Conservation (phyloP, 2,888 invertebrate species). For the Pheosia gnoma region DNA sequence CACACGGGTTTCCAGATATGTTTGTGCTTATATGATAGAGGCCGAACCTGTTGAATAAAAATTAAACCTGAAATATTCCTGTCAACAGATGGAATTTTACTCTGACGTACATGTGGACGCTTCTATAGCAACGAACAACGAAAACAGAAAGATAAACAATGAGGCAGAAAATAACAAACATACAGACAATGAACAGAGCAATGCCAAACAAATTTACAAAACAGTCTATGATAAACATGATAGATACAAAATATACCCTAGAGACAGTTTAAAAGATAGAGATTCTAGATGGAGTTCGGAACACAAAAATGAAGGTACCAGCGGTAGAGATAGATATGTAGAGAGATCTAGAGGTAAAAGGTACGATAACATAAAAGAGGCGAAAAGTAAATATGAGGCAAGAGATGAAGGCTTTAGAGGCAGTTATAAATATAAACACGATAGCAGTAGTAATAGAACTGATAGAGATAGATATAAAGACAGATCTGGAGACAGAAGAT, state of each 20-base stretch:
- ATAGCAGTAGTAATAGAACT: slow-evolving; percentile 11
- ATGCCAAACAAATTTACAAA: background rate
- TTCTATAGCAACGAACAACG: no score
- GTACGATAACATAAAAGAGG: slow-evolving; percentile 9
- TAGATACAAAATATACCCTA: background rate
- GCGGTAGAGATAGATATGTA: slow-evolving; percentile 12
- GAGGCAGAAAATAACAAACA: background rate
- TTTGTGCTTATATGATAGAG: background rate
- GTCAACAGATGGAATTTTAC: slow-evolving; percentile 57
- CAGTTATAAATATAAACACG: background rate
- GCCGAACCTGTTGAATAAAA: background rate
- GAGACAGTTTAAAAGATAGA: slow-evolving; percentile 1
- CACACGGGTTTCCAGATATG: no score
- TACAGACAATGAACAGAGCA: background rate
- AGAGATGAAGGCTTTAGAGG: background rate
- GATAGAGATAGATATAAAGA: slow-evolving; percentile 11
- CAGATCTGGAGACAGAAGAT: slow-evolving; percentile 3
- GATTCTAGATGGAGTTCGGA: slow-evolving; percentile 13
- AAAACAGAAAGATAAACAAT: background rate
- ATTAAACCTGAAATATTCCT: slow-evolving; percentile 4
- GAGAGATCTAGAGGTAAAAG: slow-evolving; percentile 17
- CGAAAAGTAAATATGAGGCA: background rate
- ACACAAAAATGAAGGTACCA: slow-evolving; percentile 11
- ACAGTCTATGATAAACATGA: slow-evolving; percentile 2
- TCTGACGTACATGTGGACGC: slow-evolving; percentile 23